These are phyloP conservation scores for Spheniscus mendiculus DNA, from an alignment of 2,113 vertebrate species.

Conservation along the genomic window DNA sequence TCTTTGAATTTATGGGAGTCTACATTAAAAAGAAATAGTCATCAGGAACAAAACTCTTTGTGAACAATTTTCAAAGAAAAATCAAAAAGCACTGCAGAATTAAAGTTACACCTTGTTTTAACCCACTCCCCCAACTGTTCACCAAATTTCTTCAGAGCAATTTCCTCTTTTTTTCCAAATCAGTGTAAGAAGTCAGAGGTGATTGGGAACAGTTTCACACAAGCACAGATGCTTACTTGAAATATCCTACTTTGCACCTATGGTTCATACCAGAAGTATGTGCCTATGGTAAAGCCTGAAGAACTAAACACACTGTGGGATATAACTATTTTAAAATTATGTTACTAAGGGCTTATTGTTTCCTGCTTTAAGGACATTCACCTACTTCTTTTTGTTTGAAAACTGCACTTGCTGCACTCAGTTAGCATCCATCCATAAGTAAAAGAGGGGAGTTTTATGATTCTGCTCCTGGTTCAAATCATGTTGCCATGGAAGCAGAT, in stretches of 20 bases:
- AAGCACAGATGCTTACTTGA: fast-evolving
- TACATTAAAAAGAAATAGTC: not conserved
- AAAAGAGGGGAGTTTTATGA: not conserved
- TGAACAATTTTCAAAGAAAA: not conserved
- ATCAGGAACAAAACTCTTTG: not conserved
- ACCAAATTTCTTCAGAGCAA: not conserved
- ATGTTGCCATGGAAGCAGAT: slow-evolving; percentile 55
- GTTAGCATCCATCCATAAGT: not conserved
- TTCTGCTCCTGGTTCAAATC: slow-evolving; percentile 40
- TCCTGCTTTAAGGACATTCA: not conserved
- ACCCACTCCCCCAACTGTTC: not conserved
- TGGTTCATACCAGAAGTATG: not conserved
- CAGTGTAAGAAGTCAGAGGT: not conserved
- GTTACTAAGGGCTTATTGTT: not conserved
- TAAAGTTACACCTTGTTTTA: not conserved
- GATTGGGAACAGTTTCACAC: not conserved
- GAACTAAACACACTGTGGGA: not conserved
- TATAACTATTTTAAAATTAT: not conserved
- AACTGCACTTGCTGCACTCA: not conserved
- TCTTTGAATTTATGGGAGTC: not conserved
- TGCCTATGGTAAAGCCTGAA: not conserved
- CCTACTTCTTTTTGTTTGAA: not conserved
- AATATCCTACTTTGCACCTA: not conserved
- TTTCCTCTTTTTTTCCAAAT: not conserved
- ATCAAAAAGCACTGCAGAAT: not conserved